phyloP scores from a whole-genome alignment of 2,113 vertebrate genomes.

The Cryptoleucopteryx plumbea region DNA sequence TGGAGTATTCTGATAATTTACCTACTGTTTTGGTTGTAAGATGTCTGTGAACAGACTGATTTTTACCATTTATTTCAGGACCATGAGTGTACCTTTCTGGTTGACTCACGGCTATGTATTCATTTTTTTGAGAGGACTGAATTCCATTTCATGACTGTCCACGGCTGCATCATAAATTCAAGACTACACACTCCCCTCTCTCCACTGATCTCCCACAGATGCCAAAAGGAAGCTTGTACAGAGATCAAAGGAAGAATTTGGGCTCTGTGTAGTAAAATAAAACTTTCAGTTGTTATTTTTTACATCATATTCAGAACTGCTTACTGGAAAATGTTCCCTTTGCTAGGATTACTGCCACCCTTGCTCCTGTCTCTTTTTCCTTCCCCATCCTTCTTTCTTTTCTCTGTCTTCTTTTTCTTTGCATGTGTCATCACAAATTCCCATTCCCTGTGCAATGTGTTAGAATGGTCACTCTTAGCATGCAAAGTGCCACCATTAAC shows the following conservation, averaged over 20 bases:
- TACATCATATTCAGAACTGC: slow-evolving; percentile 44
- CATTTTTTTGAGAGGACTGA: background rate
- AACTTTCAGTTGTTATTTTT: slow-evolving; percentile 63
- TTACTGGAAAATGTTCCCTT: slow-evolving; percentile 44
- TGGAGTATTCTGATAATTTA: background rate
- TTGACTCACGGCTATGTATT: background rate
- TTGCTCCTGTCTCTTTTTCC: background rate
- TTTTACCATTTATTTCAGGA: background rate
- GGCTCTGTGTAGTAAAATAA: slow-evolving; percentile 57
- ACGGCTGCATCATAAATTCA: slow-evolving; percentile 25
- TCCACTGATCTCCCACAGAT: slow-evolving; percentile 52
- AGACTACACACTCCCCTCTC: slow-evolving; percentile 1
- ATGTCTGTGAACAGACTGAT: background rate
- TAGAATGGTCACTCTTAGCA: background rate
- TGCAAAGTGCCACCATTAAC: background rate
- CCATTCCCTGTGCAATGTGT: background rate
- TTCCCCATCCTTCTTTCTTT: background rate
- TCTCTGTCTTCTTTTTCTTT: background rate
- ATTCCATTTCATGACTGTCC: slow-evolving; percentile 12
- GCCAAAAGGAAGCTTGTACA: slow-evolving; percentile 57
- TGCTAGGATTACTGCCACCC: slow-evolving; percentile 6
- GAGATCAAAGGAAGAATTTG: slow-evolving; percentile 62
- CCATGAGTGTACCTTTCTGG: background rate
- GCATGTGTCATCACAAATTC: background rate
- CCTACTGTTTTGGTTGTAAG: background rate